Conservation (phyloP, 2,888 invertebrate species). For the Apamea anceps region DNA sequence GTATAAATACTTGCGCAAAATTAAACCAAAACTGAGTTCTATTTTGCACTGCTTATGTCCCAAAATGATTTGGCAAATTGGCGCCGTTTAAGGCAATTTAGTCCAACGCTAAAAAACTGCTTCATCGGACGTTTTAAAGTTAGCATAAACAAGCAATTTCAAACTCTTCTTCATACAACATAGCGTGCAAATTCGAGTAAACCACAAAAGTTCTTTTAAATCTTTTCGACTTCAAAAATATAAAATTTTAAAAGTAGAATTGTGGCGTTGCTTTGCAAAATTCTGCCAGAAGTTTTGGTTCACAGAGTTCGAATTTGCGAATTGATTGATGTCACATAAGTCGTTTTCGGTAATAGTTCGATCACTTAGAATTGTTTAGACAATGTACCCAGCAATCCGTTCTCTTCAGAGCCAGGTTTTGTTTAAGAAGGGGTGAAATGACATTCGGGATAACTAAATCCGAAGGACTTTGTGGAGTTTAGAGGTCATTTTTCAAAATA, state of each 20-base stretch:
- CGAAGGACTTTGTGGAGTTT: constrained; percentile 74
- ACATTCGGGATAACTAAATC: constrained; percentile 86
- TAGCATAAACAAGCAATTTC: constrained; percentile 64
- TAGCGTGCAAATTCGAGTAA: constrained; percentile 68
- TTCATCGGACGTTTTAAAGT: constrained; percentile 83
- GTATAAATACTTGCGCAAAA: constrained; percentile 59
- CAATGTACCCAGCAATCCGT: constrained; percentile 87
- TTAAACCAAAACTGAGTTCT: constrained; percentile 64
- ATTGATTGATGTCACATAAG: constrained; percentile 60
- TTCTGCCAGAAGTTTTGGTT: constrained; percentile 9
- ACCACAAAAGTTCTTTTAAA: constrained; percentile 69
- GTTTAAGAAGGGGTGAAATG: constrained; percentile 88
- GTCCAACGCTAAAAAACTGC: constrained; percentile 72
- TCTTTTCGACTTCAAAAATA: constrained; percentile 71
- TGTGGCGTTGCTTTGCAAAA: constrained; percentile 50
- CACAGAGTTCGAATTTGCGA: constrained; percentile 55
- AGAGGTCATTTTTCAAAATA: constrained; percentile 87
- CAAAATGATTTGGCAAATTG: constrained; percentile 50
- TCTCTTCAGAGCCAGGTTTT: constrained; percentile 87
- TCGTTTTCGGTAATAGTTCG: constrained; percentile 72
- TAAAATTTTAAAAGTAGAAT: constrained; percentile 78
- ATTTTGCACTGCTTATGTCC: constrained; percentile 35
- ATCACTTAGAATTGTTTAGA: constrained; percentile 88
- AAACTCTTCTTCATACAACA: constrained; percentile 58
- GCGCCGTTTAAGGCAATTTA: constrained; percentile 65